phyloP scores from a whole-genome alignment of 2,888 invertebrate genomes.

The Leptodirus hochenwartii region DNA sequence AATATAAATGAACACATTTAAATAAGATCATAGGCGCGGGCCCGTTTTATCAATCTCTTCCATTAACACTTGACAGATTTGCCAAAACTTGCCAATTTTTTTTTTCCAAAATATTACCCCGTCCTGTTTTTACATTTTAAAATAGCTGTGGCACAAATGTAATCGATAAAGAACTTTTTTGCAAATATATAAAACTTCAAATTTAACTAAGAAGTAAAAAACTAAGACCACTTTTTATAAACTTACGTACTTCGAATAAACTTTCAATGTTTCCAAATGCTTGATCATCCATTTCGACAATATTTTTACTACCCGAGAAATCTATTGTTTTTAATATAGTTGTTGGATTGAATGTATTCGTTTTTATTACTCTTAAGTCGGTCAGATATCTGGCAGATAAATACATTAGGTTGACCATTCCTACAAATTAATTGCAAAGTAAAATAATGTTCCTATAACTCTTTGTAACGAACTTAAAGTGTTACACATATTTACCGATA shows the following conservation, averaged over 20 bases:
- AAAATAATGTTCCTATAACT: constrained; percentile 1
- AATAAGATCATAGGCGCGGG: too few species aligned
- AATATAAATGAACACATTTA: too few species aligned
- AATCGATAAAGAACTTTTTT: too few species aligned
- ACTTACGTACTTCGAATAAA: constrained; percentile 31
- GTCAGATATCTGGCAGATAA: constrained; percentile 42
- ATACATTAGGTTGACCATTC: constrained; percentile 33
- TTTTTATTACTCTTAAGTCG: constrained; percentile 31
- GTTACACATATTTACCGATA: constrained; percentile 27
- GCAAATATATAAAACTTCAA: too few species aligned
- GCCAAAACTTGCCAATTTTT: background rate
- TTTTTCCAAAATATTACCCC: too few species aligned
- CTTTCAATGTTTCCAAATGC: constrained; percentile 35
- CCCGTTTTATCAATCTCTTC: too few species aligned
- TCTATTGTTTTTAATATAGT: constrained; percentile 18
- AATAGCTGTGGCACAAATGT: too few species aligned
- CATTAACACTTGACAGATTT: background rate
- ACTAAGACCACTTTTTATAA: too few species aligned
- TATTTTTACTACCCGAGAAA: constrained; percentile 18
- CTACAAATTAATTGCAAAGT: constrained; percentile 20
- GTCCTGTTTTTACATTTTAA: too few species aligned
- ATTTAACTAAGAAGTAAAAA: too few species aligned
- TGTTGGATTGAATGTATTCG: constrained; percentile 20
- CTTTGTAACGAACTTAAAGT: background rate
- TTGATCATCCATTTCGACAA: constrained; percentile 33